A percentile compares a stretch with the other conserved stretches of the same genome.
Evolutionary conservation across 64 coral and sea anemone genomes (phyloP).

Genomic region (Anthopleura sola): DNA sequence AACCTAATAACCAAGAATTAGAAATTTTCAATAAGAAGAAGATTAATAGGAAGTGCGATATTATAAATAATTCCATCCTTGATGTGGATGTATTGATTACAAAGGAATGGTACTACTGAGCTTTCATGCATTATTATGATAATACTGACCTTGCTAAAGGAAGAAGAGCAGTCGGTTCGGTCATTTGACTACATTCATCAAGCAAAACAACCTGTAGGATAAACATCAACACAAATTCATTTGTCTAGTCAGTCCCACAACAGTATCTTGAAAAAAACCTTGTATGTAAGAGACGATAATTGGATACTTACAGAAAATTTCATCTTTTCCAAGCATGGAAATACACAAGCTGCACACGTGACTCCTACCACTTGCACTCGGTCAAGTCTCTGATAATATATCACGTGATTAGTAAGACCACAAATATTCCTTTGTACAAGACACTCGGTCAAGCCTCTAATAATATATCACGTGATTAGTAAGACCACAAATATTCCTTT

Average conservation of each 20-base stretch:
- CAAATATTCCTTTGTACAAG: not conserved
- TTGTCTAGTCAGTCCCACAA: too few species aligned
- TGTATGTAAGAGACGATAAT: too few species aligned
- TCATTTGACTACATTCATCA: slow-evolving; percentile 98
- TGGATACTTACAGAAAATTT: slow-evolving; percentile 77
- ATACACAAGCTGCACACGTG: slow-evolving; percentile 90
- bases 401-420: too few species aligned
- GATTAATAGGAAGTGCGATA: too few species aligned
- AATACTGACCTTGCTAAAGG: slow-evolving; percentile 80
- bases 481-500: not conserved
- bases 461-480: too few species aligned
- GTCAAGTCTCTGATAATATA: slow-evolving; percentile 41
- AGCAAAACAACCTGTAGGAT: slow-evolving; percentile 68
- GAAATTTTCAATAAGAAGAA: too few species aligned
- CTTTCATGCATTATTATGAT: too few species aligned
- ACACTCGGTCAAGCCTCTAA: too few species aligned
- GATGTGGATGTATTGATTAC: too few species aligned
- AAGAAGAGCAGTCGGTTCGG: slow-evolving; percentile 86
- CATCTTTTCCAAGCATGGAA: slow-evolving; percentile 77
- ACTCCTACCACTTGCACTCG: slow-evolving; percentile 90
- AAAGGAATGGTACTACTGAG: too few species aligned
- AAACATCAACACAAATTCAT: not conserved
- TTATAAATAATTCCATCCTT: too few species aligned
- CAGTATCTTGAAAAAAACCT: too few species aligned
- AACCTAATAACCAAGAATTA: slow-evolving; percentile 43